Percentiles rank a stretch among this genome's conserved stretches.
Evolutionary conservation across 2,888 invertebrate genomes (phyloP).

Genomic region (Parnassius orleans): DNA sequence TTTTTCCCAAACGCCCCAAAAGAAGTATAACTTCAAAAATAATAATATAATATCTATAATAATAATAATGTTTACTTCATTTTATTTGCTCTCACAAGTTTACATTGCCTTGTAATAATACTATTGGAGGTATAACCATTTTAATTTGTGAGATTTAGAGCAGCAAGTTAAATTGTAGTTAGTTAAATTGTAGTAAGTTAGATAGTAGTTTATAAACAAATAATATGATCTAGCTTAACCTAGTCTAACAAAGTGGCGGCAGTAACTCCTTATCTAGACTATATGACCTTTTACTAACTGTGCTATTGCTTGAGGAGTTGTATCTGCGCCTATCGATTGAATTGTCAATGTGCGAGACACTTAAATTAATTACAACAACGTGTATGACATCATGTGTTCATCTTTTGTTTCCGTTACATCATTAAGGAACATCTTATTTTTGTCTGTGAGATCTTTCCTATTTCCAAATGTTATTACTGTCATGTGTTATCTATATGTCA

Average conservation of each 20-base stretch:
- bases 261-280: slow-evolving; percentile 21
- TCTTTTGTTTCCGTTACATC: slow-evolving; percentile 10
- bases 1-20: too few species aligned
- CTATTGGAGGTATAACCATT: too few species aligned
- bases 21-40: too few species aligned
- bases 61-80: too few species aligned
- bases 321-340: slow-evolving; percentile 15
- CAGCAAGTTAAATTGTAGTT: too few species aligned
- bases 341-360: slow-evolving; percentile 8
- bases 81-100: too few species aligned
- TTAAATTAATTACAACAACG: slow-evolving; percentile 3
- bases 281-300: slow-evolving; percentile 21
- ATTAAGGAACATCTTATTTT: slow-evolving; percentile 12
- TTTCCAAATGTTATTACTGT: slow-evolving; percentile 3
- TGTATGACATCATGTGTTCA: slow-evolving; percentile 10
- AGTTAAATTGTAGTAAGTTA: too few species aligned
- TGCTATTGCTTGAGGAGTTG: slow-evolving; percentile 9
- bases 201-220: slow-evolving; percentile 1
- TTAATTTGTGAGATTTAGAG: too few species aligned
- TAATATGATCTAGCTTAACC: slow-evolving; percentile 16
- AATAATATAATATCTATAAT: too few species aligned
- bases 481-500: slow-evolving; percentile 4
- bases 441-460: slow-evolving; percentile 14
- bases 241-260: slow-evolving; percentile 17
- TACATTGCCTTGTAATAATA: too few species aligned